A percentile compares a stretch with the other conserved stretches of the same genome.
phyloP scores from a whole-genome alignment of 2,888 invertebrate species.

The Trissoscelio sp. region DNA sequence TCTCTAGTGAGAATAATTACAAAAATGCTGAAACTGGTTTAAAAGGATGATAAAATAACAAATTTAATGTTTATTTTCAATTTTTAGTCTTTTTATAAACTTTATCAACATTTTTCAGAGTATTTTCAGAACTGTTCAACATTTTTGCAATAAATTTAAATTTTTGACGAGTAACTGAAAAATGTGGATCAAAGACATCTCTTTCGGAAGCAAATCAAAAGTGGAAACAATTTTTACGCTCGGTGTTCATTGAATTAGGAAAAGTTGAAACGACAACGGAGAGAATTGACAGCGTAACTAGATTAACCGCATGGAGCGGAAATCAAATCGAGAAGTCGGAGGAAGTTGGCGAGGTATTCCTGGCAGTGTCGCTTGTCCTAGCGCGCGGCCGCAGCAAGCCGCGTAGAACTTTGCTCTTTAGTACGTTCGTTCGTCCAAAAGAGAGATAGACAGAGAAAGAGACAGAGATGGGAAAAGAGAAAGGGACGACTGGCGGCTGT shows the following conservation, averaged over 20 bases:
- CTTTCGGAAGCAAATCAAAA: no score
- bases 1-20: not conserved
- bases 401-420: slow-evolving; percentile 59
- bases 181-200: no score
- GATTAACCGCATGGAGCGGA: slow-evolving; percentile 44
- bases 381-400: slow-evolving; percentile 45
- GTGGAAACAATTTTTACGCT: no score
- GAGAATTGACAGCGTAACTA: slow-evolving; percentile 29
- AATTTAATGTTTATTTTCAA: no score
- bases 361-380: slow-evolving; percentile 44
- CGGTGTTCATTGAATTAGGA: slow-evolving; percentile 17
- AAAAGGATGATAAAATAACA: no score
- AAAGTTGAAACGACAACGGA: slow-evolving; percentile 27
- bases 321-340: slow-evolving; percentile 58
- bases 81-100: no score
- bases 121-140: no score
- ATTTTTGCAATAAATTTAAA: no score
- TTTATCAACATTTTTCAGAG: no score
- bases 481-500: slow-evolving; percentile 63
- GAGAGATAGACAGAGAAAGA: slow-evolving; percentile 23
- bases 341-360: slow-evolving; percentile 48
- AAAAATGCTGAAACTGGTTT: no score
- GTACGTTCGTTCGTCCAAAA: slow-evolving; percentile 41
- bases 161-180: no score
- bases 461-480: slow-evolving; percentile 29